These are phyloP conservation scores for Microplitis deprimator DNA, from an alignment of 2,888 invertebrate species.

Conservation along the genomic window DNA sequence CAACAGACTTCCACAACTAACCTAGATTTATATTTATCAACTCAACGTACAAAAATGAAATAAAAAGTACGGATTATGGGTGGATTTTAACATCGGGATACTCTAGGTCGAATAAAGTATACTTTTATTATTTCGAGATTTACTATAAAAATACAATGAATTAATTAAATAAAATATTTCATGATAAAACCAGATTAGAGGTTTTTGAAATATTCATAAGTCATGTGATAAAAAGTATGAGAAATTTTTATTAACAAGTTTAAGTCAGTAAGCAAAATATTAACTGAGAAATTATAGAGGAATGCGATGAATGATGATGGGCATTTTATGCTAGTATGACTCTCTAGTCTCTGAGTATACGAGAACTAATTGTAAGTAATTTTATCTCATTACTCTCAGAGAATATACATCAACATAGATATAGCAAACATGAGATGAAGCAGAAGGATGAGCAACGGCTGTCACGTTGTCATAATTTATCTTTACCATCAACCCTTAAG, in stretches of 20 bases:
- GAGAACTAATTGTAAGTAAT: constrained; percentile 49
- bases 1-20: background rate
- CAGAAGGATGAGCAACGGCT: constrained; percentile 20
- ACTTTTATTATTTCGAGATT: no score
- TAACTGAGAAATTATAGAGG: constrained; percentile 18
- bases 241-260: constrained; percentile 5
- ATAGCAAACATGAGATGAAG: background rate
- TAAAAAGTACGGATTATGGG: background rate
- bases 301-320: constrained; percentile 29
- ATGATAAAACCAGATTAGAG: background rate
- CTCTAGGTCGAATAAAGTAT: no score
- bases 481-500: constrained; percentile 30
- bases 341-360: background rate
- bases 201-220: no score
- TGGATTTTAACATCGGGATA: no score
- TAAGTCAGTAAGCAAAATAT: constrained; percentile 12
- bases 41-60: background rate
- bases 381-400: constrained; percentile 46
- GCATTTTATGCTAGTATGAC: background rate
- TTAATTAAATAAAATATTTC: background rate
- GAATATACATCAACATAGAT: constrained; percentile 26
- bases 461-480: constrained; percentile 35
- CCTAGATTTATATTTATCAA: background rate
- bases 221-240: background rate
- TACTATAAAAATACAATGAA: background rate